Conservation (phyloP, 2,113 vertebrate genomes). For the Brachionichthys hirsutus region DNA sequence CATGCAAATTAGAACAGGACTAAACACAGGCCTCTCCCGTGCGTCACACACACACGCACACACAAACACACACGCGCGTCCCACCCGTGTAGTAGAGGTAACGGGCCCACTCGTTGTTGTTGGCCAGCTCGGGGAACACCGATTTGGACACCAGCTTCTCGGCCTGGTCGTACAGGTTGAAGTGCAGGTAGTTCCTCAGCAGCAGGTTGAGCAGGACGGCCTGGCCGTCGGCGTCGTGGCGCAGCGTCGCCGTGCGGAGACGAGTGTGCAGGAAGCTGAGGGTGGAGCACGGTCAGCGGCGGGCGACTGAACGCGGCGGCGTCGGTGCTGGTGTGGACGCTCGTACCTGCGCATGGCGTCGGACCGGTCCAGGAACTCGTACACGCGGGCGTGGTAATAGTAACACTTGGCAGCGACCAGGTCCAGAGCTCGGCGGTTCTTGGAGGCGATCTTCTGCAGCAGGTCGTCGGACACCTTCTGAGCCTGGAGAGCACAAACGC, state of each 20-base stretch:
- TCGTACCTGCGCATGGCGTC: conserved; percentile 89
- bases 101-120: conserved; percentile 99
- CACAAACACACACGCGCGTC: neutral
- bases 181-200: conserved; percentile 95
- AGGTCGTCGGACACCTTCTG: conserved; percentile 94
- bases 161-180: conserved; percentile 96
- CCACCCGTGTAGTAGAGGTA: conserved; percentile 97
- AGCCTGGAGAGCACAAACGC: conserved; percentile 75
- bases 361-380: conserved; percentile 92
- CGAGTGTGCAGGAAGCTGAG: conserved; percentile 89
- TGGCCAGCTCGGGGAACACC: conserved; percentile 94
- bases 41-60: no score
- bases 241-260: conserved; percentile 90
- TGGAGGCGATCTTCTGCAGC: conserved; percentile 93
- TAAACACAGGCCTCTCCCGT: neutral
- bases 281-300: no score
- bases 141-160: conserved; percentile 98
- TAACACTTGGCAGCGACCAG: conserved; percentile 97
- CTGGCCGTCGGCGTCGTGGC: conserved; percentile 93
- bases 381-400: conserved; percentile 94
- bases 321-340: neutral
- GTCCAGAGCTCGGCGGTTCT: conserved; percentile 95
- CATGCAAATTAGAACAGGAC: neutral
- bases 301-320: neutral
- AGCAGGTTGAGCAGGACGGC: conserved; percentile 95